Conservation (phyloP, 2,888 invertebrate genomes). For the Tubulanus polymorphus region DNA sequence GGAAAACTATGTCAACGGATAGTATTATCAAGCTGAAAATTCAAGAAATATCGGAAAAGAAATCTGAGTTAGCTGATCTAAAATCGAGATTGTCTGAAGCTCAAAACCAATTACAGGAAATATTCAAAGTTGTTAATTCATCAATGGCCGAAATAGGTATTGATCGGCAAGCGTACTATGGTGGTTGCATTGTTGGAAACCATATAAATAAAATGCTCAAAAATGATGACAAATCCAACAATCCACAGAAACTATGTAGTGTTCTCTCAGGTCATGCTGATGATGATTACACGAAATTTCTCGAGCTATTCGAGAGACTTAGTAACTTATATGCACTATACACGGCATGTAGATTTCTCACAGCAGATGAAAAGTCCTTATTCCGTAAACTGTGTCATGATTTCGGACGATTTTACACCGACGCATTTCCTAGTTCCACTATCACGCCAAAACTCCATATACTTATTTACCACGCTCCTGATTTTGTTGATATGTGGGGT, state of each 20-base stretch:
- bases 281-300: background rate
- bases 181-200: background rate
- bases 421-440: background rate
- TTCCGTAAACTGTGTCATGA: background rate
- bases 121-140: too few relatives aligned
- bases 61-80: too few relatives aligned
- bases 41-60: too few relatives aligned
- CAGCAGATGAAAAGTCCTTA: background rate
- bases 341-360: background rate
- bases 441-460: conserved; percentile 1
- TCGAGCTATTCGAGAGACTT: background rate
- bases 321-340: background rate
- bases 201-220: background rate
- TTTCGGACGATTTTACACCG: background rate
- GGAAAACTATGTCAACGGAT: too few relatives aligned
- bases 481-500: background rate
- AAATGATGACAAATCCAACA: background rate
- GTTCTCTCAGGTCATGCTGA: background rate
- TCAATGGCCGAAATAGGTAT: background rate
- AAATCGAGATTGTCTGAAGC: too few relatives aligned
- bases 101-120: too few relatives aligned
- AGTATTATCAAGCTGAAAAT: too few relatives aligned
- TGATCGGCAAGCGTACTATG: background rate
- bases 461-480: background rate
- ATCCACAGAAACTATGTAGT: background rate